These are phyloP conservation scores for Hermetia illucens DNA, from an alignment of 1,140 invertebrate genomes.

Conservation along the genomic window DNA sequence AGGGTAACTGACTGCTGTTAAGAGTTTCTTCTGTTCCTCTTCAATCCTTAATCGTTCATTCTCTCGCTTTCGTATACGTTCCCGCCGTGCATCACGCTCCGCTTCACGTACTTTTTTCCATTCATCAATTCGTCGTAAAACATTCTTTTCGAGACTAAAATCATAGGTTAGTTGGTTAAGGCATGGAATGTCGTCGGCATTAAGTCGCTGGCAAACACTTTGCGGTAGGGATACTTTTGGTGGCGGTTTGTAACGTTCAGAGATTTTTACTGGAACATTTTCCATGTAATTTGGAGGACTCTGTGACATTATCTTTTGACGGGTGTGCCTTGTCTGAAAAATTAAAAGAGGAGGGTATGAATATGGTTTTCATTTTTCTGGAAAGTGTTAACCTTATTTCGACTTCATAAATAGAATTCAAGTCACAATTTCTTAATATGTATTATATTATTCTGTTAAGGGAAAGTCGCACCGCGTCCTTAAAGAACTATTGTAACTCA, in stretches of 20 bases:
- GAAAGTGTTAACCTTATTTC: no score
- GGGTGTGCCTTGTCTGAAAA: no score
- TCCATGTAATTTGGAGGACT: no score
- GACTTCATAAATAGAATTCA: no score
- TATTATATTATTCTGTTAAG: no score
- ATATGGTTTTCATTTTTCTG: no score
- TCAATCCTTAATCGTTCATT: slow-evolving; percentile 37
- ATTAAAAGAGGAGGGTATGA: no score
- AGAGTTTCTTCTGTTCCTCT: slow-evolving; percentile 37
- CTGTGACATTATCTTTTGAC: no score
- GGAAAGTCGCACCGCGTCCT: no score
- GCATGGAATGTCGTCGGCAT: slow-evolving; percentile 31
- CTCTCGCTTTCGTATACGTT: slow-evolving; percentile 39
- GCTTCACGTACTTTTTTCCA: slow-evolving; percentile 46
- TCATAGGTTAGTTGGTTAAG: slow-evolving; percentile 39
- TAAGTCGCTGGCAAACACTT: slow-evolving; percentile 43
- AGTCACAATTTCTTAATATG: no score
- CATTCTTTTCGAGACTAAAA: slow-evolving; percentile 52
- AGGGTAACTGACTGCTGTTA: slow-evolving; percentile 40
- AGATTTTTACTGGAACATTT: slow-evolving; percentile 72
- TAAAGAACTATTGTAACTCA: no score
- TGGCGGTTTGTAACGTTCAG: slow-evolving; percentile 68
- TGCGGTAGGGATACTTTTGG: slow-evolving; percentile 52
- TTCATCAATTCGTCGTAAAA: slow-evolving; percentile 51
- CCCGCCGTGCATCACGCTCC: slow-evolving; percentile 38